Evolutionary conservation across 2,797 vertebrate genomes (phyloP), one percentile per base, ranked within the genome.

Genomic region (Halcyon chelicuti): DNA sequence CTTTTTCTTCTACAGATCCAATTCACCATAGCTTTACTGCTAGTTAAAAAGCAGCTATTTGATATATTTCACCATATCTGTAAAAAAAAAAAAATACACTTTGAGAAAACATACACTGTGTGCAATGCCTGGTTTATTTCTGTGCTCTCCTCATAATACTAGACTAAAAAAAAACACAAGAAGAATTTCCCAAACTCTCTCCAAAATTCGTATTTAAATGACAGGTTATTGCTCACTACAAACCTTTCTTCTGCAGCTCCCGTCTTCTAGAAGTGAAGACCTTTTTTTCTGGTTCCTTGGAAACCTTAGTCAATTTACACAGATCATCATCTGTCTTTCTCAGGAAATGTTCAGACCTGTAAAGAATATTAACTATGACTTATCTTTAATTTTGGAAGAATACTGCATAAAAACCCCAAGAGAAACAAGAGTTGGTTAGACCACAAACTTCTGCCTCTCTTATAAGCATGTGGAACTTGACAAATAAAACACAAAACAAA

Each of bases 231-330:
- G 78, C 71, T 90, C 39, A 85, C 22, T 90, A 97, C 98, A 95
- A 97, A 98, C 98, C 98, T 98, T 98, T 95, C 92, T 66, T 94
- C n/a, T 97, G 93, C 73, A 90, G 90, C 54, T 96, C 93, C 90
- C 40, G 71, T 61, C 91, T 96, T 95, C 92, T 89, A 47, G 25
- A n/a, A 81, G 57, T 37, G 67, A 91, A 63, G 75, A 86, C 47
- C 44, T 39, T 92, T 94, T 84, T 96, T 94, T 42, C 93, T 75
- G 85, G 79, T 63, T 96, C 96, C 72, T 96, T 95, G 58, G 76
- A 88, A 40, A 63, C 9, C 46, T 72, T 61, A 75, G 67, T 26
- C 74, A 90, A 86, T 65, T 97, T 96, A 94, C 71, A 37, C 25
- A 83, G 88, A 66, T 49, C 86, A 52, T 90, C 86, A 65, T 94